These are phyloP conservation scores for Pseudomyrmex pallidus DNA, from an alignment of 1,140 invertebrate genomes.

Conservation along the genomic window DNA sequence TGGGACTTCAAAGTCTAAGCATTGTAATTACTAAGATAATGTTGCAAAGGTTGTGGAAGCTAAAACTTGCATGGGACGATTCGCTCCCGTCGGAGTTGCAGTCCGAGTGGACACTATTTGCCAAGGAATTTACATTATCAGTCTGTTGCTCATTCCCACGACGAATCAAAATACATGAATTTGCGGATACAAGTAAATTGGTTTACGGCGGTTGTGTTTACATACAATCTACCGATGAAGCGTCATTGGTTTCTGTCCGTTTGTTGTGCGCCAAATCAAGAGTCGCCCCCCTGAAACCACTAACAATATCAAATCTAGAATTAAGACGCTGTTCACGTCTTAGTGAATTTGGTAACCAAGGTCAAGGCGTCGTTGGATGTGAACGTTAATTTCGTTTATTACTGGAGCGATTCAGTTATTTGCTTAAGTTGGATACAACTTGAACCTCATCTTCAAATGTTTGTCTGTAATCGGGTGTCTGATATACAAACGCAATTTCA, in stretches of 20 bases:
- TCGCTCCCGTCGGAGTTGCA: background rate
- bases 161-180: background rate
- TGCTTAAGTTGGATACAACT: background rate
- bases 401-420: background rate
- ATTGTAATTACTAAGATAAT: background rate
- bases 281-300: background rate
- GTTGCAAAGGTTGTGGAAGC: background rate
- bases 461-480: background rate
- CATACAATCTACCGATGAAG: too few species aligned
- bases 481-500: background rate
- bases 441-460: background rate
- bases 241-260: background rate
- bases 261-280: background rate
- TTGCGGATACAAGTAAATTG: too few species aligned
- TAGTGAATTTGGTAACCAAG: background rate
- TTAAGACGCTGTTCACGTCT: background rate
- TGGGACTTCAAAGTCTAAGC: background rate
- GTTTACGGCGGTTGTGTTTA: too few species aligned
- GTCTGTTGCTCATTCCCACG: background rate
- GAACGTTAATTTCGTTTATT: background rate
- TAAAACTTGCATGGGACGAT: background rate
- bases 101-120: background rate
- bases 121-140: background rate
- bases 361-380: background rate
- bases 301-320: conserved; percentile 29